Evolutionary conservation across 1,140 invertebrate genomes (phyloP), one percentile per base, ranked within the genome.

Genomic region (Pseudomyrmex flavicornis): DNA sequence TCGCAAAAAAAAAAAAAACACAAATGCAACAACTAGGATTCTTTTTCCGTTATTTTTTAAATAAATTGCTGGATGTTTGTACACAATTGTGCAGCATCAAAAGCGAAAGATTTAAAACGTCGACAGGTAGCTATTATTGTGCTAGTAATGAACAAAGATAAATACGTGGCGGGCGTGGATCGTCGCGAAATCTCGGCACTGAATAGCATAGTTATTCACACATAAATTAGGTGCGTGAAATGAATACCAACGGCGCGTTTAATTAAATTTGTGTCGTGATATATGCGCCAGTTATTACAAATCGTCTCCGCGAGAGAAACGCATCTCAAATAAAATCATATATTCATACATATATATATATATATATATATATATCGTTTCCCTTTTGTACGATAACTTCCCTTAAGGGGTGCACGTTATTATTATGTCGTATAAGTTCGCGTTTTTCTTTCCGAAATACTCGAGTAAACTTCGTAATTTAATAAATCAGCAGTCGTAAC

Each of bases 261-360:
- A 94, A 94, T 94, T 94, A 94, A 94, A 94, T 92, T 92, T 91
- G 91, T 86, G 91, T 92, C 91, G 86, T 93, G 93, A 94, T 94
- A 91, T 93, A 94, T 90, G 93, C 89, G 84, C 85, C 90, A 86
- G 88, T 93, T 94, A 94, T 94, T 93, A 92, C 91, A 85, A 91
- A 91, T 88, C 84, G 83, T 85, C 85, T 79, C 88, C 82, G 82
- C 85, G 79, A 88, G 88, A 76, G 87, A 65, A 63, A 69, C 86
- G 58, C 48, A 73, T 76, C 69, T 52, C 63, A 44, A 88, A 79
- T 86, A 52, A 88, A 91, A 88, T 91, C 87, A 90, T 88, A 85
- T 90, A 89, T 92, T 91, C 92, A 90, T 84, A 90, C 74, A 85
- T 90, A 88, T 89, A 12, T 50, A 13, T 50, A 10, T 52, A 52